phyloP scores from a whole-genome alignment of 2,888 invertebrate species.

The Lasioglossum figueresi region DNA sequence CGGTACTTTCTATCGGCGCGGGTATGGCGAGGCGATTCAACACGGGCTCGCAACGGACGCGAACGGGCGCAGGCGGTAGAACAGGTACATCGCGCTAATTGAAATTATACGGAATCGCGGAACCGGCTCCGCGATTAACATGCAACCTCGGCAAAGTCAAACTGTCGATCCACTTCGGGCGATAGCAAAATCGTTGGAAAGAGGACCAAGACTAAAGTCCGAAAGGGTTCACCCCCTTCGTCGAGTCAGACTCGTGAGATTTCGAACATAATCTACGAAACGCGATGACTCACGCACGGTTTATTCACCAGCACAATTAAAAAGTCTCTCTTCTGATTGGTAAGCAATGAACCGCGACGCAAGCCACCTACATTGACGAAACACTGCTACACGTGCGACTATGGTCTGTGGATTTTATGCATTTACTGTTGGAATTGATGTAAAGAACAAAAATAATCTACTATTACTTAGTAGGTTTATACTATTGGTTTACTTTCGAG shows the following conservation, averaged over 20 bases:
- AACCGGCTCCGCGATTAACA: neutral
- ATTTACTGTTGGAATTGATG: no score
- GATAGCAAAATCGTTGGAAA: neutral
- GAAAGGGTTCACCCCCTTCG: no score
- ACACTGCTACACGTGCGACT: no score
- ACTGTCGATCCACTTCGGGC: neutral
- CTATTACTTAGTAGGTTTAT: no score
- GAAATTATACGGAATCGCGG: constrained; percentile 1
- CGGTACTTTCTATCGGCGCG: constrained; percentile 44
- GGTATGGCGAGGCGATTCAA: constrained; percentile 4
- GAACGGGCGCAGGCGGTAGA: neutral
- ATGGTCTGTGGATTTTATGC: no score
- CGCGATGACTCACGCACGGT: no score
- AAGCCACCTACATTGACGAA: no score
- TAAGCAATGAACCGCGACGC: no score
- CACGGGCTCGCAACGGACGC: neutral
- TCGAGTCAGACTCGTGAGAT: neutral
- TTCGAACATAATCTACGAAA: neutral
- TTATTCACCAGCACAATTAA: no score
- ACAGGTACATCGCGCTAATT: neutral
- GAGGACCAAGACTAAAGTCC: neutral
- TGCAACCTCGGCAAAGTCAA: neutral
- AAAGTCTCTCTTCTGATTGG: no score
- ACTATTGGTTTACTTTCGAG: no score
- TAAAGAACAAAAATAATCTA: no score